phyloP scores from a whole-genome alignment of 92 coral and sea anemone genomes.

The Porites lobata region DNA sequence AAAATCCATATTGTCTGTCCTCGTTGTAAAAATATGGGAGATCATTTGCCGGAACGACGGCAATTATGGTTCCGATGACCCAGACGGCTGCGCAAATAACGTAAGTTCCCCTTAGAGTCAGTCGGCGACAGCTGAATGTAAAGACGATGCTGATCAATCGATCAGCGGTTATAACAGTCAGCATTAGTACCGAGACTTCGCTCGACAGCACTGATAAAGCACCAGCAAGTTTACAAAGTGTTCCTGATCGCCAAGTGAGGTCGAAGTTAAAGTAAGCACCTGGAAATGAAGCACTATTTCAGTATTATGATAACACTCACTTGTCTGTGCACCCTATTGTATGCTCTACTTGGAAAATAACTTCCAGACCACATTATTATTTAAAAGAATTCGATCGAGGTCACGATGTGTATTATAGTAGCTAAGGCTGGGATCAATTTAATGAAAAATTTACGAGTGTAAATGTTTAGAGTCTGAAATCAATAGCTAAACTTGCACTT shows the following conservation, averaged over 20 bases:
- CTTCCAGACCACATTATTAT: no score
- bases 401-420: no score
- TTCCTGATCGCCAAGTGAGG: slow-evolving; percentile 66
- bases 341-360: no score
- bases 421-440: no score
- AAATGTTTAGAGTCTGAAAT: no score
- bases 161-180: slow-evolving; percentile 73
- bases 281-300: background rate
- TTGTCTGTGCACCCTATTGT: no score
- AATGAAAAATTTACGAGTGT: no score
- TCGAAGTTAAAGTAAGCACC: slow-evolving; percentile 68
- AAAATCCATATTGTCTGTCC: slow-evolving; percentile 57
- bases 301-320: background rate
- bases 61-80: slow-evolving; percentile 46
- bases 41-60: slow-evolving; percentile 50
- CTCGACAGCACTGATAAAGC: slow-evolving; percentile 72
- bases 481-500: no score
- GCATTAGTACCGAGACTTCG: slow-evolving; percentile 74
- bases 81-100: slow-evolving; percentile 44
- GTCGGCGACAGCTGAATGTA: slow-evolving; percentile 50
- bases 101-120: slow-evolving; percentile 47
- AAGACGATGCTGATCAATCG: slow-evolving; percentile 70
- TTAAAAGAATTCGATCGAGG: no score
- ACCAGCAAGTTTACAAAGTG: slow-evolving; percentile 71
- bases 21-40: slow-evolving; percentile 59